Conservation (phyloP, 2,113 vertebrate species). For the Canis aureus region DNA sequence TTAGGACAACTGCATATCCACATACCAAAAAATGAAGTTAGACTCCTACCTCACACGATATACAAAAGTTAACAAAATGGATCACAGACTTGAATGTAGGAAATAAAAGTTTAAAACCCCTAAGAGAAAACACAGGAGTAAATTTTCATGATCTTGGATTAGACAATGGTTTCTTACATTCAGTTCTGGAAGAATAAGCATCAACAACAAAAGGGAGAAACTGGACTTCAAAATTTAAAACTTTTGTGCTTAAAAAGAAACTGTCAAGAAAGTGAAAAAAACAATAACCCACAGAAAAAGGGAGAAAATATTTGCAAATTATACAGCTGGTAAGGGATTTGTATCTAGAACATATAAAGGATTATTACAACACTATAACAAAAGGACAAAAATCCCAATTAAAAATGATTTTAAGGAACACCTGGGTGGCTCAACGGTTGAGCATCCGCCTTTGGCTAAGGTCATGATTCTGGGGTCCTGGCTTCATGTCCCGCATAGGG, state of each 20-base stretch:
- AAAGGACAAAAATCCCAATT: background rate
- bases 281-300: background rate
- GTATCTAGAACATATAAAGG: background rate
- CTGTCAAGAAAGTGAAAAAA: background rate
- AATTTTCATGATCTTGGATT: background rate
- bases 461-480: too few relatives aligned
- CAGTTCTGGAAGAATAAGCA: background rate
- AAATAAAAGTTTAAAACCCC: background rate
- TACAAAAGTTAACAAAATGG: background rate
- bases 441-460: too few relatives aligned
- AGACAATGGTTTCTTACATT: background rate
- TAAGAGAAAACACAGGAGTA: background rate
- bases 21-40: background rate
- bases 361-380: background rate
- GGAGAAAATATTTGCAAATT: background rate
- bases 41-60: background rate
- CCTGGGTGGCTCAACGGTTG: too few relatives aligned
- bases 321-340: background rate
- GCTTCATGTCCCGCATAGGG: too few relatives aligned
- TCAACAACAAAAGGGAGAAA: background rate
- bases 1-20: background rate
- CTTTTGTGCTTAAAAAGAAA: background rate
- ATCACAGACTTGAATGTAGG: background rate
- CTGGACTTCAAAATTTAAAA: background rate
- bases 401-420: background rate